Evolutionary conservation across 2,797 vertebrate genomes (phyloP), one percentile per base, ranked within the genome.

Genomic region (Silurus lanzhouensis): DNA sequence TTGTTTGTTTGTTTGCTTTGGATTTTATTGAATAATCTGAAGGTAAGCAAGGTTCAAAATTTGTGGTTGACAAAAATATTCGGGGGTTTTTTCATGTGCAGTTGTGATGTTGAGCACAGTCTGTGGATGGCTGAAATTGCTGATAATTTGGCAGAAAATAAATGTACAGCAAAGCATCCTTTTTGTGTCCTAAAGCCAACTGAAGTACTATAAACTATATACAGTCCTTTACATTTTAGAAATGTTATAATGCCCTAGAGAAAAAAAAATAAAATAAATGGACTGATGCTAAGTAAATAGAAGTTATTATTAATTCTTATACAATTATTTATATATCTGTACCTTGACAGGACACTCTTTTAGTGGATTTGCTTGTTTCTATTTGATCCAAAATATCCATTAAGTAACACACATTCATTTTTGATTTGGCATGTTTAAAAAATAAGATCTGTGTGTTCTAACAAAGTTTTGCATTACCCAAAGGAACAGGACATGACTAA

Each of bases 401-500:
- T 12, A 38, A 6, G 57, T 61, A 44, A 6, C 38, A 3, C 9
- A 44, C 20, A 15, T 5, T 46, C 6, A 17, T 70, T 44, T 70
- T 70, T 19, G 25, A 46, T 71, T 46, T 12, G 20, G 68, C 20
- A 25, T 57, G n/a, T 14, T 72, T 38, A 38, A 78, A 44, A 14
- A 80, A 20, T 55, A 22, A 64, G 44, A 46, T 70, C 44, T n/a
- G 68, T 80, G 38, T 25, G n/a, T 71, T 74, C 6, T 66, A 82
- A 83, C 61, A 52, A 85, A 72, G 70, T 76, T 84, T 63, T 87
- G 81, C 46, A 66, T 77, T 48, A 57, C 67, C 15, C 38, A 82
- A 67, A 74, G 57, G 77, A 84, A 87, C 87, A 87, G 85, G 85
- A 87, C 72, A 67, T 84, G 80, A 75, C 81, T 84, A 44, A 57